Evolutionary conservation across 92 coral and sea anemone genomes (phyloP).

Genomic region (Zoanthus sansibaricus): DNA sequence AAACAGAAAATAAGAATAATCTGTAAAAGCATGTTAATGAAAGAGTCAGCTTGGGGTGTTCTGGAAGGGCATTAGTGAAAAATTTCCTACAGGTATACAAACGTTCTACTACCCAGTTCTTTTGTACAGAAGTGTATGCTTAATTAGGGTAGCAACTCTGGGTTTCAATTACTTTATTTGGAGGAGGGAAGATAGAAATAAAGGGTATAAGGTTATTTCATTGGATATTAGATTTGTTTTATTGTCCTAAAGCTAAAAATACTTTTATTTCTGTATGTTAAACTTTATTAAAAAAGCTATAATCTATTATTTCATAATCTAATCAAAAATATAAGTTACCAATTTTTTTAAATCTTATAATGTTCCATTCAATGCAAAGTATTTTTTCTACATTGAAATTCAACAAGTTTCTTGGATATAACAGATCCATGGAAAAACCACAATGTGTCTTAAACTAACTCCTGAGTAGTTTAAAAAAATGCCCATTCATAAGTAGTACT

Average conservation of each 20-base stretch:
- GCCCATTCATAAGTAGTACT: too few relatives aligned
- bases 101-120: not conserved
- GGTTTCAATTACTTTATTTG: not conserved
- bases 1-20: too few relatives aligned
- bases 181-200: not conserved
- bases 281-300: not conserved
- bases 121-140: not conserved
- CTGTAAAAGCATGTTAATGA: too few relatives aligned
- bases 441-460: not conserved
- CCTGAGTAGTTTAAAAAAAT: not conserved
- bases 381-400: conserved; percentile 10
- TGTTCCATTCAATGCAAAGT: not conserved
- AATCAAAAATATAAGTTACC: not conserved
- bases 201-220: not conserved
- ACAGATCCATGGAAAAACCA: not conserved
- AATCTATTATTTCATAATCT: not conserved
- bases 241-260: not conserved
- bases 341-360: not conserved
- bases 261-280: not conserved
- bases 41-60: too few relatives aligned
- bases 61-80: too few relatives aligned
- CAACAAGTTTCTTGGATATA: not conserved
- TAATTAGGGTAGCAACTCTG: not conserved
- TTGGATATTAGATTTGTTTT: not conserved
- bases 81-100: not conserved